Evolutionary conservation across 1,140 invertebrate genomes (phyloP).

Genomic region (Drosophila kepulauana): DNA sequence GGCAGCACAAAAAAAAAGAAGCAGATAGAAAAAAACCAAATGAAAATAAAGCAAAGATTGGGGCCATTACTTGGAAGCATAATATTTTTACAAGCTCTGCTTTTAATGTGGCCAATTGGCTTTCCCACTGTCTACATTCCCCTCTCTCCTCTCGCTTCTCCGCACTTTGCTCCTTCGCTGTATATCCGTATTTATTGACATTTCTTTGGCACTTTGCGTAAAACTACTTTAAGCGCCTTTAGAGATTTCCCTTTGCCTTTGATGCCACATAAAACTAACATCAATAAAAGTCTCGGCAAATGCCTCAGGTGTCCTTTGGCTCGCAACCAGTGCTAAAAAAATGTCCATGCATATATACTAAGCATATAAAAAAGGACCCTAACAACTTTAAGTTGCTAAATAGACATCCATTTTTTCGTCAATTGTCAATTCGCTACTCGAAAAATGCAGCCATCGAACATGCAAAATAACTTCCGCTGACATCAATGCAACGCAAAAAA

Average conservation of each 20-base stretch:
- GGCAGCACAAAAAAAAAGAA: background rate
- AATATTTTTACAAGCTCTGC: slow-evolving; percentile 55
- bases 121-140: background rate
- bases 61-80: slow-evolving; percentile 49
- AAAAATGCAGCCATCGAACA: slow-evolving; percentile 33
- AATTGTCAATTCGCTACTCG: slow-evolving; percentile 5
- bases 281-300: slow-evolving; percentile 40
- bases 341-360: no score
- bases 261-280: slow-evolving; percentile 46
- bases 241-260: slow-evolving; percentile 44
- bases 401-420: slow-evolving; percentile 7
- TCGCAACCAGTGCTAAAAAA: slow-evolving; percentile 1
- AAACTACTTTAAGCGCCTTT: slow-evolving; percentile 55
- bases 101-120: slow-evolving; percentile 59
- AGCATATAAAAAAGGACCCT: background rate
- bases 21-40: background rate
- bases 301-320: slow-evolving; percentile 39
- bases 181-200: slow-evolving; percentile 50
- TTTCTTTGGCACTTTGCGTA: slow-evolving; percentile 59
- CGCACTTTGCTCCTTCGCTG: slow-evolving; percentile 2
- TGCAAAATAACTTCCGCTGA: slow-evolving; percentile 35
- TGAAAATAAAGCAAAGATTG: background rate
- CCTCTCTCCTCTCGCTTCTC: background rate
- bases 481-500: slow-evolving; percentile 10
- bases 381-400: slow-evolving; percentile 26